Evolutionary conservation across 2,113 vertebrate genomes (phyloP).

Genomic region (Aptenodytes forsteri): DNA sequence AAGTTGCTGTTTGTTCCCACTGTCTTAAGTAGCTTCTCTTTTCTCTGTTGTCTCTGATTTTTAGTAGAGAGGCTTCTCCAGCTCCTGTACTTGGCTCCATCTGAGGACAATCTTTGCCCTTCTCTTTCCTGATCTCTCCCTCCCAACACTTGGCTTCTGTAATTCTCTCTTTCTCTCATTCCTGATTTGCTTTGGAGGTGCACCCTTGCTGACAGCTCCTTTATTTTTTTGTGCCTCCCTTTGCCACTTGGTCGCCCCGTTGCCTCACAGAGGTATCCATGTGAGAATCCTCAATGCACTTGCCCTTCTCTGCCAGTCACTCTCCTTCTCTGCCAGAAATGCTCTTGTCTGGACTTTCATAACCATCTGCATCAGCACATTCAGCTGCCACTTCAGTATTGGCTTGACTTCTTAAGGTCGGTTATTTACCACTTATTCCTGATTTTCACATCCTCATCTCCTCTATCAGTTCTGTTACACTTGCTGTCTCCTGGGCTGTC

Average conservation of each 20-base stretch:
- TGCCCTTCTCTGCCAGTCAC: background rate
- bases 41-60: background rate
- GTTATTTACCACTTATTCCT: background rate
- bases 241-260: background rate
- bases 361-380: background rate
- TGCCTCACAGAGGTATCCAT: background rate
- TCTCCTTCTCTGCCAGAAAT: background rate
- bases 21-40: background rate
- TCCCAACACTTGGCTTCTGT: background rate
- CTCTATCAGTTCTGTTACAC: background rate
- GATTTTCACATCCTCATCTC: background rate
- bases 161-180: background rate
- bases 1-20: background rate
- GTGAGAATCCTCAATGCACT: background rate
- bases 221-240: background rate
- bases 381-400: background rate
- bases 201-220: background rate
- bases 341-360: background rate
- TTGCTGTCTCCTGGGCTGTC: background rate
- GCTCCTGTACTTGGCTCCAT: background rate
- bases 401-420: background rate
- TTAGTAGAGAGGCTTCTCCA: background rate
- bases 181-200: background rate
- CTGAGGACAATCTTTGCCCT: background rate
- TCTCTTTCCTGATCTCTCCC: background rate